Base-by-base conservation (phyloP, 2,113 vertebrate species). In the Caracal caracal region DNA sequence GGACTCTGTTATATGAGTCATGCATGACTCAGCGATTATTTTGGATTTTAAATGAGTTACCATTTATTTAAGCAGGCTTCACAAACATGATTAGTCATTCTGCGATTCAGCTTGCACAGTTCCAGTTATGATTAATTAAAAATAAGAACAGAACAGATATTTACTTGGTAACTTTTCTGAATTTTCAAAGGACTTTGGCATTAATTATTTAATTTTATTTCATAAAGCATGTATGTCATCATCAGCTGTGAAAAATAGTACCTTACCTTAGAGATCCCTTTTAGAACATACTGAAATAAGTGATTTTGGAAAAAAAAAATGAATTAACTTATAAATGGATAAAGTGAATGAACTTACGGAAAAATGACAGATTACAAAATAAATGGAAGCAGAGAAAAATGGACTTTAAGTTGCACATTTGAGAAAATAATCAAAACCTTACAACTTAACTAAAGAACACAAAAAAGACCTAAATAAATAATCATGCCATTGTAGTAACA, bases 11-110 rank as follows among this genome's bases (percentile, higher is more conserved):
- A 0, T 53, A 6, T 97, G 85, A 97, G 56, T 95, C 81, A 94
- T 22, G 15, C 33, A 16, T 95, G 85, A 98, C 68, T 96, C 90
- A 90, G 91, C 84, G 87, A 93, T 66, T 82, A 79, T 96, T 95
- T 90, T 61, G 53, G 65, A 89, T 82, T 97, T 93, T 96, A 97
- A 96, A 93, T 97, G 92, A 95, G 35, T 95, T 95, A 59, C 35
- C 51, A 24, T 83, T 94, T 96, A 97, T 86, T 96, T 89, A 95
- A 83, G n/a, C 22, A 71, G 56, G 49, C 28, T 83, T 61, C 49
- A 26, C 80, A 92, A 88, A 76, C 87, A 80, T 37, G 12, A 66
- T 96, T 92, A 97, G 93, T 97, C 96, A 97, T 61, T 75, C 12
- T 51, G 78, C 61, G 9, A 92, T 79, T 83, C 30, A 95, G 35